These are phyloP conservation scores for Neoscelio sp. DNA, from an alignment of 2,888 invertebrate species.

Conservation along the genomic window DNA sequence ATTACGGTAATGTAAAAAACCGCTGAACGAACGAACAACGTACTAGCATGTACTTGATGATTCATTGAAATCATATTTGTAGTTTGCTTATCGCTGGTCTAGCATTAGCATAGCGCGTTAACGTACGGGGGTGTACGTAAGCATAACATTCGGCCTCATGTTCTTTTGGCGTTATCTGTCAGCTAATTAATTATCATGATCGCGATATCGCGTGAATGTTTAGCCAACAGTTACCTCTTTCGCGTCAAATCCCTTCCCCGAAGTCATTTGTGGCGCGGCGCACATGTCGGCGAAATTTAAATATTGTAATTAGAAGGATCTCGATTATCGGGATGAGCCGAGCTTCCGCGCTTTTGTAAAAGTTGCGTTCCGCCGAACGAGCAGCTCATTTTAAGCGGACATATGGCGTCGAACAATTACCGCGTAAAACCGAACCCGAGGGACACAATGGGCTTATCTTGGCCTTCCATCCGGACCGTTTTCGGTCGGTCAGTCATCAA, in stretches of 20 bases:
- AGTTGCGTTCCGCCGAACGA: slow-evolving; percentile 72
- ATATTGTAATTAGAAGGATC: slow-evolving; percentile 80
- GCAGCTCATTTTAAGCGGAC: slow-evolving; percentile 70
- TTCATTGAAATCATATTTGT: slow-evolving; percentile 60
- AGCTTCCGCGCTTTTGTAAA: slow-evolving; percentile 70
- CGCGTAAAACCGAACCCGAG: slow-evolving; percentile 67
- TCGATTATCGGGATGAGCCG: slow-evolving; percentile 67
- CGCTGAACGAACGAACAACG: slow-evolving; percentile 35
- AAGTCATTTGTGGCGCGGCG: slow-evolving; percentile 38
- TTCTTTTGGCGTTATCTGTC: slow-evolving; percentile 57
- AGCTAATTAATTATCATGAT: slow-evolving; percentile 80
- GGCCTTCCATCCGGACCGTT: slow-evolving; percentile 35
- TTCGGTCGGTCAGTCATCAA: too few species aligned
- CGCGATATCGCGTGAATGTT: slow-evolving; percentile 79
- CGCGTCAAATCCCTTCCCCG: slow-evolving; percentile 54
- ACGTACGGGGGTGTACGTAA: slow-evolving; percentile 7
- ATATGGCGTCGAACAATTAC: slow-evolving; percentile 79
- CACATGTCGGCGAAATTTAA: slow-evolving; percentile 80
- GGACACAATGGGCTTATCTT: slow-evolving; percentile 68
- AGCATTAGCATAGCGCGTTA: slow-evolving; percentile 42
- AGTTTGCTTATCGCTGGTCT: slow-evolving; percentile 44
- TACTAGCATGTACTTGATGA: slow-evolving; percentile 39
- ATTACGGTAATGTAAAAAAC: slow-evolving; percentile 31
- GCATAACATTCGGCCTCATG: slow-evolving; percentile 47
- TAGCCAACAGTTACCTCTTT: slow-evolving; percentile 79